These are phyloP conservation scores for Nomada goodeniana DNA, from an alignment of 2,888 invertebrate species.

Conservation along the genomic window DNA sequence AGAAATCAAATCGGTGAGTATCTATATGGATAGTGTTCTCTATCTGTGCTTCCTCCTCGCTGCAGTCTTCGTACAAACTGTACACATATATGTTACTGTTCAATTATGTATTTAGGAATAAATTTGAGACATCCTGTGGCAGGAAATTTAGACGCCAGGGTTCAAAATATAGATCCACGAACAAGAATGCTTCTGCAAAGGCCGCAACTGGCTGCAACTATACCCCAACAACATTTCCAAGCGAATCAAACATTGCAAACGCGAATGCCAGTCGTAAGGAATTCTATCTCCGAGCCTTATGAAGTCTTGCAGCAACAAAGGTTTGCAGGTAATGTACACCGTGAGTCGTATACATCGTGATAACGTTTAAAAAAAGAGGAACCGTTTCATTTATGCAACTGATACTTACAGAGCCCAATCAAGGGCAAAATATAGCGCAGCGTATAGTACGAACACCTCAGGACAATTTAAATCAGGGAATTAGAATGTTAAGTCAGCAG, in stretches of 20 bases:
- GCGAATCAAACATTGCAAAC: conserved; percentile 78
- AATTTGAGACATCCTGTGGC: conserved; percentile 76
- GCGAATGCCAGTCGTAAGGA: conserved; percentile 79
- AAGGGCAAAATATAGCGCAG: conserved; percentile 76
- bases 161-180: conserved; percentile 86
- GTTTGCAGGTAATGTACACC: conserved; percentile 75
- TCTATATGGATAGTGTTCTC: not conserved
- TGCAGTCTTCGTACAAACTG: too few species aligned
- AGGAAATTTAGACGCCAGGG: conserved; percentile 83
- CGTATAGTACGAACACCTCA: conserved; percentile 79
- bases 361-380: not conserved
- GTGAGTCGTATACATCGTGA: not conserved
- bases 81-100: not conserved
- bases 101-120: conserved; percentile 69
- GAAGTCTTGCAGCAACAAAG: conserved; percentile 80
- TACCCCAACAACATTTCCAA: conserved; percentile 81
- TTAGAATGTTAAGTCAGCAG: conserved; percentile 77
- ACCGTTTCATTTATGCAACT: conserved; percentile 3
- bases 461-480: conserved; percentile 77
- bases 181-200: conserved; percentile 86
- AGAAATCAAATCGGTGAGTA: conserved; percentile 79
- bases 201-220: conserved; percentile 79
- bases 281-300: conserved; percentile 78
- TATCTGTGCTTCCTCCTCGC: not conserved
- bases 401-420: conserved; percentile 75